phyloP scores from a whole-genome alignment of 2,888 invertebrate genomes.

The Phasia obesa region DNA sequence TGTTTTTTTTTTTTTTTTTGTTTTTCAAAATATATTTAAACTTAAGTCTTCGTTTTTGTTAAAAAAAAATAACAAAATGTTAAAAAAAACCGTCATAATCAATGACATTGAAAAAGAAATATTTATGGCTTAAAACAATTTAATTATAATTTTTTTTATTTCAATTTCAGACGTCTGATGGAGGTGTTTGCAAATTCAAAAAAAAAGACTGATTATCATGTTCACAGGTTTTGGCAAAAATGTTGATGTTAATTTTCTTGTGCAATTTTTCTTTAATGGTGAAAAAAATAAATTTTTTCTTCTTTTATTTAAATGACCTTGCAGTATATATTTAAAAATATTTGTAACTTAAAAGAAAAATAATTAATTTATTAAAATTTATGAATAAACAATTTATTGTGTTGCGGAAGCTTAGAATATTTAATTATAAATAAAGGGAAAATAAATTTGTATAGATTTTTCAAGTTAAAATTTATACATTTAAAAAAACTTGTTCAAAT shows the following conservation, averaged over 20 bases:
- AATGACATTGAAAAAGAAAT: constrained; percentile 65
- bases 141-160: constrained; percentile 28
- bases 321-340: too few relatives aligned
- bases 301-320: too few relatives aligned
- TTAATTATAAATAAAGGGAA: neutral
- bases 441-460: too few relatives aligned
- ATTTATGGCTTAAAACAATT: constrained; percentile 4
- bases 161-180: neutral
- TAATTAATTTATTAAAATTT: too few relatives aligned
- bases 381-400: too few relatives aligned
- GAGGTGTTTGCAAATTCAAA: neutral
- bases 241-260: neutral
- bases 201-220: constrained; percentile 14
- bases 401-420: too few relatives aligned
- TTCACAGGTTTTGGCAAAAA: constrained; percentile 40
- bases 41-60: constrained; percentile 8
- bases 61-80: constrained; percentile 27
- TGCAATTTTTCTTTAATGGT: too few relatives aligned
- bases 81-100: constrained; percentile 17
- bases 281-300: too few relatives aligned
- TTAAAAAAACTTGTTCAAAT: neutral
- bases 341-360: too few relatives aligned
- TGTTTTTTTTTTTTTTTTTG: too few relatives aligned
- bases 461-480: too few relatives aligned
- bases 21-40: constrained; percentile 22